Evolutionary conservation across 2,888 invertebrate species (phyloP).

Genomic region (Hecatera dysodea): DNA sequence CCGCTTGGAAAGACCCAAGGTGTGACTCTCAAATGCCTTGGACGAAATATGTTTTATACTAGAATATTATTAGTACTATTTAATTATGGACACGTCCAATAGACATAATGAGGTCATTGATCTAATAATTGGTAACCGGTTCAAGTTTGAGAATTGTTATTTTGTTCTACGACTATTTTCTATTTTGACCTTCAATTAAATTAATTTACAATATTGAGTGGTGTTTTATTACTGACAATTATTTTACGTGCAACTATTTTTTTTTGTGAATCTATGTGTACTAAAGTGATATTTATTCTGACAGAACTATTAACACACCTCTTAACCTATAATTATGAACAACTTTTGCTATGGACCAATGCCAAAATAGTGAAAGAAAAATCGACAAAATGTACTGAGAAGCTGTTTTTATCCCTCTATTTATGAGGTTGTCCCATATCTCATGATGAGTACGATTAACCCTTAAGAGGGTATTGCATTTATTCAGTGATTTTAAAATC

Average conservation of each 20-base stretch:
- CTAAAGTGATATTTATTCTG: too few species aligned
- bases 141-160: background rate
- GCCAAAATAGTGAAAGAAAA: too few species aligned
- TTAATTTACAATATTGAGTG: background rate
- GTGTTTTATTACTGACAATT: slow-evolving; percentile 16
- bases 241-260: background rate
- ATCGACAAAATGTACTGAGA: too few species aligned
- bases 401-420: too few species aligned
- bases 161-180: background rate
- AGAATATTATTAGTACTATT: background rate
- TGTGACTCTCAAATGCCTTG: slow-evolving; percentile 17
- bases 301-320: too few species aligned
- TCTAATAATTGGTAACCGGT: slow-evolving; percentile 12
- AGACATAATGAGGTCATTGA: background rate
- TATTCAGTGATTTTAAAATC: too few species aligned
- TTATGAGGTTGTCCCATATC: too few species aligned
- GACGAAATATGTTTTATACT: slow-evolving; percentile 27
- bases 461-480: too few species aligned
- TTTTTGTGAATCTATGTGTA: too few species aligned
- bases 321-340: too few species aligned
- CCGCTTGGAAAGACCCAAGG: slow-evolving; percentile 45
- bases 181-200: slow-evolving; percentile 9
- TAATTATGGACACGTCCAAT: background rate
- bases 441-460: too few species aligned
- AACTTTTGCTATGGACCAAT: too few species aligned